Evolutionary conservation across 2,797 vertebrate species (phyloP).

Genomic region (Micrastur ruficollis): DNA sequence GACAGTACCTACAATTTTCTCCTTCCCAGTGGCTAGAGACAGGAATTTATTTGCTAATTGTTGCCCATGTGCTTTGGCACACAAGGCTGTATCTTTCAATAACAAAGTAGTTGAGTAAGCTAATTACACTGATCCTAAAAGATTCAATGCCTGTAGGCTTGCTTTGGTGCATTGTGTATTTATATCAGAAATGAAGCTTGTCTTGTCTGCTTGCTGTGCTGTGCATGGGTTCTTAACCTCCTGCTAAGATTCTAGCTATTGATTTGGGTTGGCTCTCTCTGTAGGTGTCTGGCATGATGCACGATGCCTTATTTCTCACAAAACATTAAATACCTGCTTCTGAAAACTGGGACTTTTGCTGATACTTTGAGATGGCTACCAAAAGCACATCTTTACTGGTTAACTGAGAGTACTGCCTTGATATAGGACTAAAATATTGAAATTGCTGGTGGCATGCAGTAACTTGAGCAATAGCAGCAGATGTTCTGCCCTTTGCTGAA

Average conservation of each 20-base stretch:
- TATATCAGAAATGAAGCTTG: slow-evolving; percentile 22
- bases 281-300: neutral
- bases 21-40: neutral
- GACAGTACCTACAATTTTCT: neutral
- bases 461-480: neutral
- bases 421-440: neutral
- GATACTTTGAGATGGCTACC: neutral
- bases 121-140: slow-evolving; percentile 40
- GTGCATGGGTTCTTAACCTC: slow-evolving; percentile 37
- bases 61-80: neutral
- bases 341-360: neutral
- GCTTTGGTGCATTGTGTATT: neutral
- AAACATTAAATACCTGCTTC: neutral
- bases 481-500: neutral
- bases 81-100: neutral
- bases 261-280: slow-evolving; percentile 35
- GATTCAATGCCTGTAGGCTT: slow-evolving; percentile 18
- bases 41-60: neutral
- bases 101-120: slow-evolving; percentile 11
- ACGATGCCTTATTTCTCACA: neutral
- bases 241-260: slow-evolving; percentile 45
- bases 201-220: slow-evolving; percentile 43
- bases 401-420: neutral
- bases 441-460: neutral
- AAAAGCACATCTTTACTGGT: neutral